Base-by-base conservation (phyloP, 2,113 vertebrate species). In the Ophthalmolycus amberensis region DNA sequence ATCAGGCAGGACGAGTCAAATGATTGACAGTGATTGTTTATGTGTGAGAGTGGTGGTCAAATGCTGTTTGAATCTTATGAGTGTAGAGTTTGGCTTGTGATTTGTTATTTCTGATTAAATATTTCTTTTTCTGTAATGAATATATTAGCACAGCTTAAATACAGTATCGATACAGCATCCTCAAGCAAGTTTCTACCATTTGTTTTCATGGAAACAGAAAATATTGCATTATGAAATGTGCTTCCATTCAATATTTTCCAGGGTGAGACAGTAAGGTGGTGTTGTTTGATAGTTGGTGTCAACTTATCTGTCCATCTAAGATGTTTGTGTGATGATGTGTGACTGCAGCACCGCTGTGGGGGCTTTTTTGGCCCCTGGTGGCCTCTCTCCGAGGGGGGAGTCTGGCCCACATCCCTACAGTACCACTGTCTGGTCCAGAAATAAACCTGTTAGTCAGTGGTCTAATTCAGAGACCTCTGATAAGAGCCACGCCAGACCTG, bases 381-480 rank as follows among this genome's bases (percentile, higher is more conserved):
- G 46, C 9, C 42, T 42, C 42, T 40, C n/a, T 76, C 37, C 52
- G 18, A 46, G 10, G 2, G 44, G 56, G 65, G 63, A 37, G 44
- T 48, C 18, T 79, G 64, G 67, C 52, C 67, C 50, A 52, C n/a
- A 25, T 59, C 40, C 67, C 48, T 52, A 16, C 44, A 18, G 11
- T 54, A 65, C 59, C 27, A 40, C 40, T 65, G 50, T 77, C 68
- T 66, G 66, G 65, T 82, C 85, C 83, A 79, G 82, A 89, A 90
- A 89, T 87, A 91, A 79, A 22, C 22, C 64, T 25, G 46, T 70
- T 80, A 69, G 75, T 90, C 86, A 88, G 52, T 42, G 71, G 67
- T 42, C 77, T 82, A 77, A 82, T 85, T 85, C 62, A 50, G 78
- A 77, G 64, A 52, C 2, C 64, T n/a, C 32, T 66, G 63, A 87